Conservation (phyloP, 2,113 vertebrate species). For the Noturus placidus region DNA sequence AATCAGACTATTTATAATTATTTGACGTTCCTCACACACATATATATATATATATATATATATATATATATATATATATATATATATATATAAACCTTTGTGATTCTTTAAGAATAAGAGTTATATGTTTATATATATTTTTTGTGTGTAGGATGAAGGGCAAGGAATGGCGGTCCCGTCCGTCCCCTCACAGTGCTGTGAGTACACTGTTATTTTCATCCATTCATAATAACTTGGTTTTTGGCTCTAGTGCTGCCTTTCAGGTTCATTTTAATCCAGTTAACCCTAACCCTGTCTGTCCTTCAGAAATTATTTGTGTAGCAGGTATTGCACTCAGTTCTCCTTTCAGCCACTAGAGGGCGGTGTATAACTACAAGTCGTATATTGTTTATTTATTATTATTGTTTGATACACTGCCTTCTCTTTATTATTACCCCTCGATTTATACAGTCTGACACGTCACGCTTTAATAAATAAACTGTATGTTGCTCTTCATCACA, state of each 20-base stretch:
- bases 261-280: background rate
- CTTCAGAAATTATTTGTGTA: background rate
- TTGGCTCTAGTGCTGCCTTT: background rate
- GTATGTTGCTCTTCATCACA: background rate
- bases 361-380: background rate
- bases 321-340: background rate
- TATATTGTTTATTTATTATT: background rate
- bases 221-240: too few relatives aligned
- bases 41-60: too few relatives aligned
- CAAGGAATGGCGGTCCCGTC: constrained; percentile 76
- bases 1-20: background rate
- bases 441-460: background rate
- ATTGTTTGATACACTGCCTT: background rate
- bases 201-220: constrained; percentile 66
- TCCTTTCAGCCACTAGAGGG: constrained; percentile 26
- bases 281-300: background rate
- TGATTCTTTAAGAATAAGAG: background rate
- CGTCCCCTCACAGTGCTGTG: constrained; percentile 93
- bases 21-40: background rate
- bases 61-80: too few relatives aligned
- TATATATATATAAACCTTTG: background rate
- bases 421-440: background rate
- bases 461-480: background rate
- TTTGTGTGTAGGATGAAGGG: constrained; percentile 70
- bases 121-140: background rate